A percentile compares a stretch with the other conserved stretches of the same genome.
Conservation (phyloP, 2,888 invertebrate species). For the Griposia aprilina region DNA sequence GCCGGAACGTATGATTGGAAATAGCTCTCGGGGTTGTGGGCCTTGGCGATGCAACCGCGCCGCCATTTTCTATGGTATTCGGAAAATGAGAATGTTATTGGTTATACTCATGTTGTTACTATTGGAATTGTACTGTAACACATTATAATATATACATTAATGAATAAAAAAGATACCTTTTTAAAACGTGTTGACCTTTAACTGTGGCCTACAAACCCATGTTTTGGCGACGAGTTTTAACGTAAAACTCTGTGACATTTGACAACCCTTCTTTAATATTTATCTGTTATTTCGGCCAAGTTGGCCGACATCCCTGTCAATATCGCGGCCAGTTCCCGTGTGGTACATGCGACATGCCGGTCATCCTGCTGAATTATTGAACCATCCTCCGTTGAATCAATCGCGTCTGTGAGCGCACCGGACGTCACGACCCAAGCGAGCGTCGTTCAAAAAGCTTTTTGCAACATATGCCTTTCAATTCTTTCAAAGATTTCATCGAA, state of each 20-base stretch:
- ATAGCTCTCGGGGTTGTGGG: constrained; percentile 15
- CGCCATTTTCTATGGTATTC: constrained; percentile 30
- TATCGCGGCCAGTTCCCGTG: constrained; percentile 42
- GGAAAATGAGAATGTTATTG: constrained; percentile 41
- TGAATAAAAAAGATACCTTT: neutral
- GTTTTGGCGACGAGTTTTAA: too few relatives aligned
- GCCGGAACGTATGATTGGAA: constrained; percentile 35
- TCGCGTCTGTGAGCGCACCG: constrained; percentile 69
- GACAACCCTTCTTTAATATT: constrained; percentile 51
- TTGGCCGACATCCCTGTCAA: constrained; percentile 51
- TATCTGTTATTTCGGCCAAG: constrained; percentile 47
- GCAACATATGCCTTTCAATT: constrained; percentile 68
- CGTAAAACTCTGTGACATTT: constrained; percentile 5
- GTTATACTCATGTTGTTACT: neutral
- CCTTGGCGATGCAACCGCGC: constrained; percentile 19
- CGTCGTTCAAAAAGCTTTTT: constrained; percentile 71
- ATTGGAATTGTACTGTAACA: neutral
- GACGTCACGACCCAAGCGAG: constrained; percentile 65
- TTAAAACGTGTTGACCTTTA: neutral
- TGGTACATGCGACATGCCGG: constrained; percentile 58
- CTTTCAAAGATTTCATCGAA: constrained; percentile 66
- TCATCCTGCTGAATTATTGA: constrained; percentile 82
- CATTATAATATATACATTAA: neutral
- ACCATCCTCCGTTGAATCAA: constrained; percentile 77
- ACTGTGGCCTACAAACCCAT: neutral